Percentiles rank a stretch among this genome's conserved stretches.
Evolutionary conservation across 2,113 vertebrate species (phyloP).

Genomic region (Scomber japonicus): DNA sequence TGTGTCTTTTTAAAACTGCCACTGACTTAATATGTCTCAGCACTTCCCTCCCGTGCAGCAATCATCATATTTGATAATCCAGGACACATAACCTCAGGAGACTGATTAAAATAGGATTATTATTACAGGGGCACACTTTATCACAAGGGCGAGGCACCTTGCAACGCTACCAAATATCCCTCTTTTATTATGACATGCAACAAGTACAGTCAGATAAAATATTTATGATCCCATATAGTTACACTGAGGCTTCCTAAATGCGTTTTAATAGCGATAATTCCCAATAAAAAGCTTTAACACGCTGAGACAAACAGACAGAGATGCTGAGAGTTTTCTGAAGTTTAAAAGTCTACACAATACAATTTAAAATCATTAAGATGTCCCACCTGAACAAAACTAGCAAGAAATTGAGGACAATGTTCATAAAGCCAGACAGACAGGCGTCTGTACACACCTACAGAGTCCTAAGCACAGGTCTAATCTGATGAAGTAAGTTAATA

Average conservation of each 20-base stretch:
- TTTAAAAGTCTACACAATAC: not conserved
- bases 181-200: not conserved
- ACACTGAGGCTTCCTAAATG: conserved; percentile 5
- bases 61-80: conserved; percentile 76
- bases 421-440: not conserved
- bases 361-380: no score
- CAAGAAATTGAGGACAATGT: not conserved
- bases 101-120: conserved; percentile 82
- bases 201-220: not conserved
- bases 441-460: not conserved
- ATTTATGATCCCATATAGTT: not conserved
- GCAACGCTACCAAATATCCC: conserved; percentile 9
- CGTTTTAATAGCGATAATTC: conserved; percentile 7
- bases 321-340: not conserved
- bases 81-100: conserved; percentile 77
- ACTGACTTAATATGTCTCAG: conserved; percentile 4
- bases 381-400: no score
- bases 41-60: conserved; percentile 12
- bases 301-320: not conserved
- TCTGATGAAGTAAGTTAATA: no score
- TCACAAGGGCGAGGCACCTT: conserved; percentile 36
- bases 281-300: conserved; percentile 24
- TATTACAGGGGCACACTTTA: conserved; percentile 67
- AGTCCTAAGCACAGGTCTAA: no score
- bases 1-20: conserved; percentile 24